Base-by-base conservation (phyloP, 2,797 vertebrate genomes). In the Muscicapa striata region DNA sequence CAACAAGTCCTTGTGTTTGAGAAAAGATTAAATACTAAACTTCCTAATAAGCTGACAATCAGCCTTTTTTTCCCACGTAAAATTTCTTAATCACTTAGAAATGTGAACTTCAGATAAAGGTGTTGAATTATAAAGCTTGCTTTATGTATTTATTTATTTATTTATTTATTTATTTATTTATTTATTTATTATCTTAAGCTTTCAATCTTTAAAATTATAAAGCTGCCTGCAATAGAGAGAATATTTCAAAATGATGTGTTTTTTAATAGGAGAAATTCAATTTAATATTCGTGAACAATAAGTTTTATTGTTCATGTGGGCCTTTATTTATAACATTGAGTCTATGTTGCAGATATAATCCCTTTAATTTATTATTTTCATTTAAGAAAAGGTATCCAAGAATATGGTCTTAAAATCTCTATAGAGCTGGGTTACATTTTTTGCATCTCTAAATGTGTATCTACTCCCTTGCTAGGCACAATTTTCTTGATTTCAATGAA, bases 11-110 rank as follows among this genome's bases (percentile, higher is more conserved):
- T 68, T 69, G 62, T 75, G 23, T 91, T 46, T 93, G 89, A 72
- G 81, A 66, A 77, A 92, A 92, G 73, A 45, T 81, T 92, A 86
- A 94, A 87, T 17, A 51, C 72, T 66, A 55, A 90, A 63, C 40
- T 83, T 92, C 27, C 19, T 48, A 79, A 40, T 49, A 84, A 87
- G 12, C 34, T 68, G 61, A 62, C 36, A 87, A 80, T 79, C 51
- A 13, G 23, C 36, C 26, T 58, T 89, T 88, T 62, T 82, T 83
- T 13, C n/a, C n/a, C 2, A 10, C 9, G 7, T 72, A 77, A 95
- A 69, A 58, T 54, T 43, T 78, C 32, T 51, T 38, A 21, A 8
- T 83, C 46, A 22, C 55, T 83, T 87, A 94, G 40, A 78, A 74
- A 82, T 40, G 55, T 6, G 26, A 78, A 43, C 27, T 76, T 76